Evolutionary conservation across 2,888 invertebrate species (phyloP), one percentile per base, ranked within the genome.

Genomic region (Euzophera pinguis): DNA sequence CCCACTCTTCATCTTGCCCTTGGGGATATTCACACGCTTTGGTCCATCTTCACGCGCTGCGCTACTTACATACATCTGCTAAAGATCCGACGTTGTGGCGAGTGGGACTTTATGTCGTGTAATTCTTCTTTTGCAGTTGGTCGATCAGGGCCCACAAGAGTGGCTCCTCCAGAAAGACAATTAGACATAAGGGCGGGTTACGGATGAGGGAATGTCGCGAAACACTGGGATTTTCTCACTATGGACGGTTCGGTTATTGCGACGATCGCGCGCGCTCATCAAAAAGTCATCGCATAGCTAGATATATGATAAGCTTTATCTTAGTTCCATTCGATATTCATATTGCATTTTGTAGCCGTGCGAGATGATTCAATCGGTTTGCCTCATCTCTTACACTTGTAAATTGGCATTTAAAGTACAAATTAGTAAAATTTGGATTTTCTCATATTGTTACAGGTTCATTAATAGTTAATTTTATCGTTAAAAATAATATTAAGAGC

Each of bases 121-220:
- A 74, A 73, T 89, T 89, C 86, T 89, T 90, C 88, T 90, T 89
- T 90, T 90, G 84, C 89, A 90, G 89, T 84, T 90, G 89, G 89
- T 90, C 87, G 90, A 90, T 88, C 90, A 90, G 89, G 90, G 88
- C 81, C 87, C 87, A 84, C 88, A 89, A 88, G 90, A 90, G 87
- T 90, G 90, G 90, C 89, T 90, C 81, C 79, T 90, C 85, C 90
- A 85, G 89, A 90, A 90, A 90, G 90, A 90, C 87, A 90, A 90
- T 90, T 90, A 90, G 85, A 83, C 72, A 78, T 85, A 82, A 73
- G 83, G 84, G 84, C 79, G 82, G 86, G 86, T 79, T 74, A 82
- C 82, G 78, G 84, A 82, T 78, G 85, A 78, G 87, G 87, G 87
- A 75, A 82, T 81, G 87, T 87, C 88, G 88, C 89, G 87, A 86